A percentile compares a stretch with the other conserved stretches of the same genome.
These are phyloP conservation scores for Rhamnusium bicolor DNA, from an alignment of 2,888 invertebrate genomes.

Conservation along the genomic window DNA sequence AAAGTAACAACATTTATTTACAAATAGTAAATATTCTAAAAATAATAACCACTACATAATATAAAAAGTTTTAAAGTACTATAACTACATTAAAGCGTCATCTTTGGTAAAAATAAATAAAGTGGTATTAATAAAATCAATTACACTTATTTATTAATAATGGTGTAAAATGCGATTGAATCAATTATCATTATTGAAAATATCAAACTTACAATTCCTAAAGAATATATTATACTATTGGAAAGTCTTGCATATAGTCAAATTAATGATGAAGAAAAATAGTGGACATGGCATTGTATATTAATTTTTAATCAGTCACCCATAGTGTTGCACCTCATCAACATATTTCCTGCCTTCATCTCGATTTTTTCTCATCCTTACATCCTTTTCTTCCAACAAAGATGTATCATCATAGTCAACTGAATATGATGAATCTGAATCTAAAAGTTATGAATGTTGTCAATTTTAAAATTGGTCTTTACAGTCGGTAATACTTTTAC, in stretches of 20 bases:
- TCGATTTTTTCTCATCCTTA: slow-evolving; percentile 1
- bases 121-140: neutral
- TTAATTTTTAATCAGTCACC: neutral
- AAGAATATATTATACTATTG: neutral
- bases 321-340: neutral
- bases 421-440: slow-evolving; percentile 45
- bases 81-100: slow-evolving; percentile 10
- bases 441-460: slow-evolving; percentile 36
- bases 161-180: neutral
- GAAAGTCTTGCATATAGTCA: neutral
- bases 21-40: neutral
- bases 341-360: neutral
- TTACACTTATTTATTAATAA: neutral
- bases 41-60: neutral
- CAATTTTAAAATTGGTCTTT: too few relatives aligned
- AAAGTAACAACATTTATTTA: neutral
- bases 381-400: slow-evolving; percentile 30
- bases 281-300: neutral
- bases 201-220: neutral
- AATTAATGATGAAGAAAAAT: neutral
- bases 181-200: neutral
- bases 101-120: slow-evolving; percentile 13
- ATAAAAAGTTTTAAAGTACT: slow-evolving; percentile 1
- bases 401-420: slow-evolving; percentile 44
- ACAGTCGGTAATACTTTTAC: too few relatives aligned